Evolutionary conservation across 2,113 vertebrate genomes (phyloP).

Genomic region (Rhea americana): DNA sequence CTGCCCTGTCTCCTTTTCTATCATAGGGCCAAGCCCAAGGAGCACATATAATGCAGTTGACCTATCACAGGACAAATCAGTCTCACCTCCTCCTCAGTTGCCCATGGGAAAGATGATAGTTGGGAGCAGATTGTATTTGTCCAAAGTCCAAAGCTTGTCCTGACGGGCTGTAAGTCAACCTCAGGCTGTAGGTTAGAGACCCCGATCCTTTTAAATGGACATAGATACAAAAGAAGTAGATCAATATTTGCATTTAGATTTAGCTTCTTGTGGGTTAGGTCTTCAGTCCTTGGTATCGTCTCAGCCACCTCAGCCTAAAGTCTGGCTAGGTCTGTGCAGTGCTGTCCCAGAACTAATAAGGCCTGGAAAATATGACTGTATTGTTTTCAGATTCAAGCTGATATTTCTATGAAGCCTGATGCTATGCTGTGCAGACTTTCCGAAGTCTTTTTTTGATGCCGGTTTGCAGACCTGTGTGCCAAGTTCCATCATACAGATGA

Average conservation of each 20-base stretch:
- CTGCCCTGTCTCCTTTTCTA: neutral
- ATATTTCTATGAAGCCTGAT: neutral
- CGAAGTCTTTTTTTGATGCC: neutral
- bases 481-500: neutral
- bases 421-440: neutral
- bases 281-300: neutral
- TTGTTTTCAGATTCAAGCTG: neutral
- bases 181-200: neutral
- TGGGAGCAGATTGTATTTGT: neutral
- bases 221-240: neutral
- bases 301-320: neutral
- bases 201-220: neutral
- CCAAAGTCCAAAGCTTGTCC: neutral
- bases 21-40: neutral
- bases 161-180: neutral
- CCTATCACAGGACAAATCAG: neutral
- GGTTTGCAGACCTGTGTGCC: neutral
- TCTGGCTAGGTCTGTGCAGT: neutral
- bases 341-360: neutral
- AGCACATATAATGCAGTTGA: neutral
- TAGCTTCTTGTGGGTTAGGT: neutral
- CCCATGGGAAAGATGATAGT: neutral
- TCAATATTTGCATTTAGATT: neutral
- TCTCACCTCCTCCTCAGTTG: neutral
- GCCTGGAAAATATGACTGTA: fast-evolving